Base-by-base conservation (phyloP, 2,888 invertebrate species). In the Philaethria dido region DNA sequence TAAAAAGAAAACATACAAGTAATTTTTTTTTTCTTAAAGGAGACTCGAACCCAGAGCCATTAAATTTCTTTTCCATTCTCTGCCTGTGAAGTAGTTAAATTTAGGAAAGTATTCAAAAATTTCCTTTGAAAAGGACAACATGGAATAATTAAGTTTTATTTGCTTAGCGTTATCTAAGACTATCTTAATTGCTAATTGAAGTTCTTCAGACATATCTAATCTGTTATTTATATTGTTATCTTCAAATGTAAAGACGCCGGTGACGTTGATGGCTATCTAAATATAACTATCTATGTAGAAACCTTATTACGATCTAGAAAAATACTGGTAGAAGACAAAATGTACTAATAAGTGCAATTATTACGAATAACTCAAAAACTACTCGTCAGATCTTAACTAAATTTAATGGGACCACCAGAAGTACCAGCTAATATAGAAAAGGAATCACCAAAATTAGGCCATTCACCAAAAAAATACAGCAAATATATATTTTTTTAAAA, bases 181-280 rank as follows among this genome's bases (percentile, higher is more conserved):
- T 64, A 39, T 64, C 64, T 59, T 36, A 48, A 64, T 64, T 50
- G 59, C 29, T 64, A 64, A 64, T 64, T 64, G 64, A 64, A 50
- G 25, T 57, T 50, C 64, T 25, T 42, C 42, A 50, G 29, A 50
- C n/a, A 39, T 64, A 64, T 64, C 64, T 59, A 42, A 64, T 59
- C 64, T 64, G 47, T 64, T 59, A 64, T 64, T 59, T 64, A 59
- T 62, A 48, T 36, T 36, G 11, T 59, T 59, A 59, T 64, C 42
- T 48, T 42, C 9, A 55, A 63, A 59, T 47, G 39, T 50, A 64
- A 45, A 64, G 64, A 64, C 42, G 14, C 14, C 42, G 39, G 54
- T 64, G 57, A 64, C 64, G 64, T 57, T 64, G 54, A 63, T 55
- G 18, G 33, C 33, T 48, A 48, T 64, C 16, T 57, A 55, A 48